phyloP scores from a whole-genome alignment of 2,797 vertebrate species.

The Neomorphus geoffroyi region DNA sequence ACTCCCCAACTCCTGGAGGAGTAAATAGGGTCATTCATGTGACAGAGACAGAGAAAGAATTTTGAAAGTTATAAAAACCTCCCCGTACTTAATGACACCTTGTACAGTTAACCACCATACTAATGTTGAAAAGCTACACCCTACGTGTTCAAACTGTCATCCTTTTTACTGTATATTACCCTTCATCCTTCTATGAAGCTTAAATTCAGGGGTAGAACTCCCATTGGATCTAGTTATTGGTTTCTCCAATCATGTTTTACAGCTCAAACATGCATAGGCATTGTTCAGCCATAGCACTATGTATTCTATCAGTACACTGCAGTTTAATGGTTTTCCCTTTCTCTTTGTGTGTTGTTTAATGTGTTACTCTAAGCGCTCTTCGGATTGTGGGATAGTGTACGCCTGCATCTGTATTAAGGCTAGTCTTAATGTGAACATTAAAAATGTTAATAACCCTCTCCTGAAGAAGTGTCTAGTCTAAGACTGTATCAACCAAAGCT shows the following conservation, averaged over 20 bases:
- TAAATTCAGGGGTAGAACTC: neutral
- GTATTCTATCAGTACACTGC: neutral
- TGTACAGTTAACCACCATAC: slow-evolving; percentile 26
- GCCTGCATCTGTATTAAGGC: neutral
- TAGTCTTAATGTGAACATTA: neutral
- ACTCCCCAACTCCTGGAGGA: neutral
- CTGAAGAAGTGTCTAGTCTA: neutral
- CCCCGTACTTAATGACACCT: slow-evolving; percentile 27
- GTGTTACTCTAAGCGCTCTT: neutral
- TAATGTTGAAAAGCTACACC: neutral
- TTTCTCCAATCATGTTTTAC: neutral
- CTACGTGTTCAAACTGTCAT: neutral
- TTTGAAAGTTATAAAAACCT: slow-evolving; percentile 24
- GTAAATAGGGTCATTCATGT: slow-evolving; percentile 54
- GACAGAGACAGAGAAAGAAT: slow-evolving; percentile 9
- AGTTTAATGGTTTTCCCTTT: neutral
- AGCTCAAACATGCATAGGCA: neutral
- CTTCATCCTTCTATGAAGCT: neutral
- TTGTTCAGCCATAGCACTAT: neutral
- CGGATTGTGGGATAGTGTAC: neutral
- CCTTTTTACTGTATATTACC: neutral
- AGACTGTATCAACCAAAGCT: neutral
- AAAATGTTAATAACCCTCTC: neutral
- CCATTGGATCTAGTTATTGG: neutral
- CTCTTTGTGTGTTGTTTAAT: neutral